Percentiles rank a stretch among this genome's conserved stretches.
phyloP scores from a whole-genome alignment of 2,797 vertebrate species.

The Euthynnus affinis region DNA sequence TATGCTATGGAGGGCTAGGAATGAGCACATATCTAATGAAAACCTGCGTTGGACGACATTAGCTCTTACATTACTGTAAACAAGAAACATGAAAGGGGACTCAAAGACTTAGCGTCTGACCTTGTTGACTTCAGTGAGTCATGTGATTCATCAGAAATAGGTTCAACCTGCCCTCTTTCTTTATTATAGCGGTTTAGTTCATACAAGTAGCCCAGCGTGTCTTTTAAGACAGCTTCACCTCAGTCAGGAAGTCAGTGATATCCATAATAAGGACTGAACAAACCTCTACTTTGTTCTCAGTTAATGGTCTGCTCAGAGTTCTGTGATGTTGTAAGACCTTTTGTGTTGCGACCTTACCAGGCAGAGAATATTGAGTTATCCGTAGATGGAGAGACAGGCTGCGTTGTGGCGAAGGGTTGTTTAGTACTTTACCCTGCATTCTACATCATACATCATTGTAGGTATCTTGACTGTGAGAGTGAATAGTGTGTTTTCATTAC shows the following conservation, averaged over 20 bases:
- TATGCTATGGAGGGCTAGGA: neutral
- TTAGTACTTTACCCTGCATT: neutral
- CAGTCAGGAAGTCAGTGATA: conserved; percentile 46
- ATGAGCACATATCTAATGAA: neutral
- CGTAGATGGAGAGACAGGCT: neutral
- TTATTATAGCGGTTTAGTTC: conserved; percentile 33
- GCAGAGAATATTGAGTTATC: conserved; percentile 36
- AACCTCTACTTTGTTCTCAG: conserved; percentile 38
- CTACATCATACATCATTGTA: conserved; percentile 1
- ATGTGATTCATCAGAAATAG: conserved; percentile 21
- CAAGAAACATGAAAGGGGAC: neutral
- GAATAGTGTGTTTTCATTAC: conserved; percentile 42
- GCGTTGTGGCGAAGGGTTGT: conserved; percentile 22
- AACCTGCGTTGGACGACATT: neutral
- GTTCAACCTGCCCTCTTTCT: neutral
- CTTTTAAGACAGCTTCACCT: conserved; percentile 32
- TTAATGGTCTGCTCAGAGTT: conserved; percentile 24
- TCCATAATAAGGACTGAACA: conserved; percentile 41
- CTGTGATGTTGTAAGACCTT: conserved; percentile 33
- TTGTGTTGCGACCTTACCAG: conserved; percentile 20
- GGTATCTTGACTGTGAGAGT: conserved; percentile 26
- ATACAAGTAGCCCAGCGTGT: conserved; percentile 6
- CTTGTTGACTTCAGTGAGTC: neutral
- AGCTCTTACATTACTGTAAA: neutral
- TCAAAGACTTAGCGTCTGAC: neutral